These are phyloP conservation scores for Chrysocyon brachyurus DNA, from an alignment of 2,797 vertebrate species.

Conservation along the genomic window DNA sequence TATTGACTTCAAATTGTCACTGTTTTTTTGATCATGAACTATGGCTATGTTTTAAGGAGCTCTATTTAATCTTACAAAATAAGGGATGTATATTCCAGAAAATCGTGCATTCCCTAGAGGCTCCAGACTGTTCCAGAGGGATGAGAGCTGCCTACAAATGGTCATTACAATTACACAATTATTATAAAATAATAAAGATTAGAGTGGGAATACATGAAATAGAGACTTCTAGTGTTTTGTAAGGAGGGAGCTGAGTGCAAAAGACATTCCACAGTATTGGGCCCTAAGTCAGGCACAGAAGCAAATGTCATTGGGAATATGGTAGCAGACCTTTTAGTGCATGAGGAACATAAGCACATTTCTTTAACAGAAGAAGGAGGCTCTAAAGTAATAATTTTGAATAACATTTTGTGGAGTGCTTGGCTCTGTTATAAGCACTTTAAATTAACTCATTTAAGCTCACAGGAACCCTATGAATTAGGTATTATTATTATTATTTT, in stretches of 20 bases:
- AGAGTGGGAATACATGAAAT: background rate
- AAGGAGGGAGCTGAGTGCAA: background rate
- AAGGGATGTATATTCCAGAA: background rate
- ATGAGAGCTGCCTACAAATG: background rate
- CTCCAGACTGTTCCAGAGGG: background rate
- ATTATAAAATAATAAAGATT: background rate
- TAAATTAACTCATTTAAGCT: constrained; percentile 21
- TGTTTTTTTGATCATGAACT: constrained; percentile 14
- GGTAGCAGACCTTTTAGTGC: background rate
- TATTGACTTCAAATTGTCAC: constrained; percentile 8
- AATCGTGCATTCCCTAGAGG: background rate
- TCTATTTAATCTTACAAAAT: background rate
- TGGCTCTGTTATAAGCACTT: background rate
- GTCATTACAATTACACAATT: background rate
- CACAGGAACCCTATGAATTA: background rate
- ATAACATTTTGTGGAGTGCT: background rate
- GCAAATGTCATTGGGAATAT: background rate
- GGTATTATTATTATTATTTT: background rate
- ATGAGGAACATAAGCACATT: background rate
- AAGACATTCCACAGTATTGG: background rate
- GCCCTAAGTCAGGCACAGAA: background rate
- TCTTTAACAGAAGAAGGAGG: background rate
- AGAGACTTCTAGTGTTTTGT: background rate
- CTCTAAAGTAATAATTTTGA: background rate
- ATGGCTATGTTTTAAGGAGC: constrained; percentile 13